phyloP scores from a whole-genome alignment of 2,113 vertebrate genomes.

The Larimichthys crocea region DNA sequence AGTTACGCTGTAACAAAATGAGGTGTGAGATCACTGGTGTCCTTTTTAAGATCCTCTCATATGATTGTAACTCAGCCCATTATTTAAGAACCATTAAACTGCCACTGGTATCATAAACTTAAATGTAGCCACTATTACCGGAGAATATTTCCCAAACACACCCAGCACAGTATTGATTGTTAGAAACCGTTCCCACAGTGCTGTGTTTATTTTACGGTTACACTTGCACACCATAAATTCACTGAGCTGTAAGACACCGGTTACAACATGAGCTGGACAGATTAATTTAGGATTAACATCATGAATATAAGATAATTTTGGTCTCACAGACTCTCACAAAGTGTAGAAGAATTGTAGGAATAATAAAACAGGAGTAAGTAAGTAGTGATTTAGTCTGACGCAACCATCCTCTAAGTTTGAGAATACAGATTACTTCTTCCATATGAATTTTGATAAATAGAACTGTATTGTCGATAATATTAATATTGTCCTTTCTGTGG shows the following conservation, averaged over 20 bases:
- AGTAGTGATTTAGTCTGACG: not conserved
- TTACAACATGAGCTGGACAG: not conserved
- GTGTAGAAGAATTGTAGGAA: too few relatives aligned
- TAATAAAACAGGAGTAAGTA: not conserved
- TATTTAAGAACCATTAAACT: not conserved
- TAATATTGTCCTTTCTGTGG: not conserved
- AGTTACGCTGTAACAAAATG: not conserved
- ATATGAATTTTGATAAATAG: not conserved
- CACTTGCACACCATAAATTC: slow-evolving; percentile 6
- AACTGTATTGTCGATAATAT: not conserved
- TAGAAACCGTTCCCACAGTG: not conserved
- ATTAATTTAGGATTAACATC: not conserved
- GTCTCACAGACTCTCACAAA: too few relatives aligned
- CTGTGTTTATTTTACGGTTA: not conserved
- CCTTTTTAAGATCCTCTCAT: not conserved
- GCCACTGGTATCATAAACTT: not conserved
- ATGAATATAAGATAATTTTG: not conserved
- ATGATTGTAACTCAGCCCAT: not conserved
- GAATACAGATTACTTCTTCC: not conserved
- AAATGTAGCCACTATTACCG: not conserved
- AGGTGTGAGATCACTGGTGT: slow-evolving; percentile 6
- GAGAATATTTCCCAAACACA: not conserved
- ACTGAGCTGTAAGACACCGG: not conserved
- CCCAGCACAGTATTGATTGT: not conserved
- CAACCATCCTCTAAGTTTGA: not conserved